Conservation (phyloP, 1,140 invertebrate genomes). For the Helicoverpa armigera region DNA sequence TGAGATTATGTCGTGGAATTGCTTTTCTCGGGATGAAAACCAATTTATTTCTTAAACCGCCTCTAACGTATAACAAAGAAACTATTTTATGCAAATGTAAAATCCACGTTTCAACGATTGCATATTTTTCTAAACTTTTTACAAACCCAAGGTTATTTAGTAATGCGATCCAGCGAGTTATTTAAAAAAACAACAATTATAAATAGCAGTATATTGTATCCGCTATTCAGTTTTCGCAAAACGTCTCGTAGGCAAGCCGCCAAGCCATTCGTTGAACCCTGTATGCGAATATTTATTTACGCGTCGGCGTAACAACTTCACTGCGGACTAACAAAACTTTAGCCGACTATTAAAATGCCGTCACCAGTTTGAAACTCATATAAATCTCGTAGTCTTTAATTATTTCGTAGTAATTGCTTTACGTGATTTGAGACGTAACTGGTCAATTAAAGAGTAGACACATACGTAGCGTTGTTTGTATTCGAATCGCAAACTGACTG, state of each 20-base stretch:
- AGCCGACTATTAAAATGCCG: constrained; percentile 28
- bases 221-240: constrained; percentile 34
- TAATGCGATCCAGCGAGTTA: constrained; percentile 23
- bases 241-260: constrained; percentile 23
- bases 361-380: not conserved
- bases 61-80: not conserved
- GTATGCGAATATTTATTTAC: constrained; percentile 22
- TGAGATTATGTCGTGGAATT: not conserved
- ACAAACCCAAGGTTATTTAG: not conserved
- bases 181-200: constrained; percentile 43
- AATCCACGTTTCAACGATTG: not conserved
- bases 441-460: constrained; percentile 3
- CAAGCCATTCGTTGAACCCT: constrained; percentile 32
- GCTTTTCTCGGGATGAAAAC: not conserved
- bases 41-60: not conserved
- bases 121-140: constrained; percentile 4
- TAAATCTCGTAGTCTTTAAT: constrained; percentile 26
- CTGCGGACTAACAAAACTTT: not conserved
- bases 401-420: constrained; percentile 11
- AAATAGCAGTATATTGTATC: constrained; percentile 36
- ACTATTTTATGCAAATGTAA: not conserved
- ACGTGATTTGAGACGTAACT: constrained; percentile 9
- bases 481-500: not conserved
- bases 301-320: not conserved
- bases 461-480: not conserved